Percentiles rank a stretch among this genome's conserved stretches.
Evolutionary conservation across 2,888 invertebrate species (phyloP).

Genomic region (Eupithecia insigniata): DNA sequence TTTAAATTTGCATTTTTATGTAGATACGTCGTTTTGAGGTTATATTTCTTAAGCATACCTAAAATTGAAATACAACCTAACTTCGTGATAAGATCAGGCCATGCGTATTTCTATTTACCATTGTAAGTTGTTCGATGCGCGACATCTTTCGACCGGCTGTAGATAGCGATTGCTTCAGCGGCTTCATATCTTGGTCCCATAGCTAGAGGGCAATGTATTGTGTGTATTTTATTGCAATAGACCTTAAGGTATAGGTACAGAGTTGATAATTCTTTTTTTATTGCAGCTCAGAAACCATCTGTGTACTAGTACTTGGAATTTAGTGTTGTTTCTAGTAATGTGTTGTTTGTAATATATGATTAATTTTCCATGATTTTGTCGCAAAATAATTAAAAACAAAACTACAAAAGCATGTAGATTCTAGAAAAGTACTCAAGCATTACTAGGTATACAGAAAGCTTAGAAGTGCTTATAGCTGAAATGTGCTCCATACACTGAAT

Average conservation of each 20-base stretch:
- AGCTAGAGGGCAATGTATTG: slow-evolving; percentile 83
- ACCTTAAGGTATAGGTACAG: not conserved
- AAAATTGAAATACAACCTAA: not conserved
- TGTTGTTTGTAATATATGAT: not conserved
- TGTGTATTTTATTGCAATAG: slow-evolving; percentile 46
- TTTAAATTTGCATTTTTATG: not conserved
- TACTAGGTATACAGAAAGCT: slow-evolving; percentile 42
- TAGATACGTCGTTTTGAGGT: not conserved
- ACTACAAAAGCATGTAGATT: not conserved
- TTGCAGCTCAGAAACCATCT: not conserved
- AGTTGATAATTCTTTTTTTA: not conserved
- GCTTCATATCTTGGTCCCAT: slow-evolving; percentile 95
- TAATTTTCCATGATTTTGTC: not conserved
- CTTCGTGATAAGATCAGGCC: slow-evolving; percentile 12
- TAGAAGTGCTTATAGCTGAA: slow-evolving; percentile 20
- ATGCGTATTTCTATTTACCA: slow-evolving; percentile 85
- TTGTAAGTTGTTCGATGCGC: slow-evolving; percentile 91
- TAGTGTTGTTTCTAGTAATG: not conserved
- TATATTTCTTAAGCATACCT: not conserved
- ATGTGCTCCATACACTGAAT: not conserved
- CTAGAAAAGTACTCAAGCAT: slow-evolving; percentile 12
- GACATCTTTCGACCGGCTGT: slow-evolving; percentile 91
- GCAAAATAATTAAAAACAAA: not conserved
- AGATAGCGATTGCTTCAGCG: slow-evolving; percentile 92
- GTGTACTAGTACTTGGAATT: not conserved